These are phyloP conservation scores for Mamestra configurata DNA, from an alignment of 1,140 invertebrate genomes.

Conservation along the genomic window DNA sequence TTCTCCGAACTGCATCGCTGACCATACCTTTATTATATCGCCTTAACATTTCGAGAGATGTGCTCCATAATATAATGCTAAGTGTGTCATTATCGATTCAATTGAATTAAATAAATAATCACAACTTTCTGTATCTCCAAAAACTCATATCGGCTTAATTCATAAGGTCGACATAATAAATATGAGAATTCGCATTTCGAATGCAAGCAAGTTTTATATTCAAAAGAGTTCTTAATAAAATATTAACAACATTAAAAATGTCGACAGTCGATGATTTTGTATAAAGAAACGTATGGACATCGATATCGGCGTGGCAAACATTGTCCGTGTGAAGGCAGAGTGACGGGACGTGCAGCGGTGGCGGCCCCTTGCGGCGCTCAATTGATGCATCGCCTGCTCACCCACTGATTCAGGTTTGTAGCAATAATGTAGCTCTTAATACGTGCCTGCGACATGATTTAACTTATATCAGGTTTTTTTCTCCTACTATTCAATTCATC, in stretches of 20 bases:
- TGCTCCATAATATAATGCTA: conserved; percentile 25
- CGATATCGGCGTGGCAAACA: conserved; percentile 52
- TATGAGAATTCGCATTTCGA: not conserved
- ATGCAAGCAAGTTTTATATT: not conserved
- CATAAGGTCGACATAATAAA: not conserved
- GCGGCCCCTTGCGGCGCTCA: conserved; percentile 77
- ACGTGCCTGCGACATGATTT: conserved; percentile 40
- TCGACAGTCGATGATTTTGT: conserved; percentile 46
- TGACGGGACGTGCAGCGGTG: conserved; percentile 57
- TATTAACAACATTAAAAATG: conserved; percentile 30
- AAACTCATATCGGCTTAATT: not conserved
- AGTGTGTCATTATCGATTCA: conserved; percentile 57
- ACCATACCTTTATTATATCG: conserved; percentile 60
- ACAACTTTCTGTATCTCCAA: not conserved
- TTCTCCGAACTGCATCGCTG: conserved; percentile 76
- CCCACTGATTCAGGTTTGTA: conserved; percentile 53
- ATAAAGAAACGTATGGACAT: conserved; percentile 46
- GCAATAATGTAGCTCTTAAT: conserved; percentile 52
- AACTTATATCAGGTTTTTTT: conserved; percentile 50
- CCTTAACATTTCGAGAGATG: conserved; percentile 67
- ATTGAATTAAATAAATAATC: conserved; percentile 24
- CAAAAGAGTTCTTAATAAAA: conserved; percentile 16
- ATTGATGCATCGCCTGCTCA: conserved; percentile 81
- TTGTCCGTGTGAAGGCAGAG: conserved; percentile 49
- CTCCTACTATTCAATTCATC: conserved; percentile 45